Percentiles rank a stretch among this genome's conserved stretches.
phyloP scores from a whole-genome alignment of 2,113 vertebrate species.

The Eclectus roratus region DNA sequence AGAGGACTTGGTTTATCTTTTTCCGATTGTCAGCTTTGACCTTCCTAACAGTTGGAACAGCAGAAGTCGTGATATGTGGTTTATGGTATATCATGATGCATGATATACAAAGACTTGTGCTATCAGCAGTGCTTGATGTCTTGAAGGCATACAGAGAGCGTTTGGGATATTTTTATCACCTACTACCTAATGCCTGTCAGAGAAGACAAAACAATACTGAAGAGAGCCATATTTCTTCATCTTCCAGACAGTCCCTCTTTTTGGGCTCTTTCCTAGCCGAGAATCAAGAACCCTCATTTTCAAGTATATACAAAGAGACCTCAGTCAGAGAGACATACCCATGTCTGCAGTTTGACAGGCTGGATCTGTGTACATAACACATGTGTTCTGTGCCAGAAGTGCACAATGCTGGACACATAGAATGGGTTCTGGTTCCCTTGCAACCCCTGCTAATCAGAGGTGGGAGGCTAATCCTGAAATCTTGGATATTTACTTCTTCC shows the following conservation, averaged over 20 bases:
- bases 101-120: neutral
- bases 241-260: neutral
- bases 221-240: neutral
- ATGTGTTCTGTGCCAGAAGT: neutral
- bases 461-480: neutral
- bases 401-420: neutral
- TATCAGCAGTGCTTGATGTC: neutral
- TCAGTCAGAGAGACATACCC: neutral
- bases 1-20: neutral
- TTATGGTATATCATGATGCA: rapidly evolving
- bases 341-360: neutral
- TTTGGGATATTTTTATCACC: neutral
- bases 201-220: neutral
- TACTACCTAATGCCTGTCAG: neutral
- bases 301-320: neutral
- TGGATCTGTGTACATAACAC: neutral
- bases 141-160: neutral
- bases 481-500: neutral
- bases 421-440: neutral
- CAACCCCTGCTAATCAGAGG: neutral
- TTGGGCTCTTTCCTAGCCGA: neutral
- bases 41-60: neutral
- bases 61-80: neutral
- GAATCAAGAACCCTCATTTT: neutral
- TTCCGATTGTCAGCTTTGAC: neutral